These are phyloP conservation scores for Machimus atricapillus DNA, from an alignment of 2,888 invertebrate species.

Conservation along the genomic window DNA sequence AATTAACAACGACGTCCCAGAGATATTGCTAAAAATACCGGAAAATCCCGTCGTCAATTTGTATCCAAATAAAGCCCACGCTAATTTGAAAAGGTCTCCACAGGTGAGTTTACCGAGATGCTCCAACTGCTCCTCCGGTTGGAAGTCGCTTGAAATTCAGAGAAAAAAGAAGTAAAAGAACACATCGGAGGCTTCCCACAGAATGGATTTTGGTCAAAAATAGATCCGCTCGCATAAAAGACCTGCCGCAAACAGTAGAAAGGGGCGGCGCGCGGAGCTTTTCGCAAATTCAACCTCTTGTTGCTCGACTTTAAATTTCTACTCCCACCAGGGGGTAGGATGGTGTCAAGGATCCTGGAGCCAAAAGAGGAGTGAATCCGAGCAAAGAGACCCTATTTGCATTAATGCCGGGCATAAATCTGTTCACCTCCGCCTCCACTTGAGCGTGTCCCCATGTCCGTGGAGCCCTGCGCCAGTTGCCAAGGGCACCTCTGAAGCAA, in stretches of 20 bases:
- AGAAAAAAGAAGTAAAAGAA: neutral
- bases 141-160: neutral
- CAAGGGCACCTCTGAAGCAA: neutral
- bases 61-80: neutral
- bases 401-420: neutral
- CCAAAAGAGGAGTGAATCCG: neutral
- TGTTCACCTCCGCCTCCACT: neutral
- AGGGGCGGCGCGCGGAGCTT: neutral
- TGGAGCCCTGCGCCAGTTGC: neutral
- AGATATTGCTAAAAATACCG: neutral
- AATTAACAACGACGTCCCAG: neutral
- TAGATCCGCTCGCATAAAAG: neutral
- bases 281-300: neutral
- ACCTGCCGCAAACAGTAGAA: neutral
- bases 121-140: neutral
- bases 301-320: neutral
- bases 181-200: neutral
- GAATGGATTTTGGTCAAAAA: neutral
- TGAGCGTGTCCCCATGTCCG: neutral
- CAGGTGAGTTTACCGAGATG: neutral
- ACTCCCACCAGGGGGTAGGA: neutral
- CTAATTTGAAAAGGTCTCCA: neutral
- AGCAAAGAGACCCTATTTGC: neutral
- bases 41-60: neutral
- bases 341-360: neutral